Evolutionary conservation across 2,888 invertebrate species (phyloP), one percentile per base, ranked within the genome.

Genomic region (Noctua janthe): DNA sequence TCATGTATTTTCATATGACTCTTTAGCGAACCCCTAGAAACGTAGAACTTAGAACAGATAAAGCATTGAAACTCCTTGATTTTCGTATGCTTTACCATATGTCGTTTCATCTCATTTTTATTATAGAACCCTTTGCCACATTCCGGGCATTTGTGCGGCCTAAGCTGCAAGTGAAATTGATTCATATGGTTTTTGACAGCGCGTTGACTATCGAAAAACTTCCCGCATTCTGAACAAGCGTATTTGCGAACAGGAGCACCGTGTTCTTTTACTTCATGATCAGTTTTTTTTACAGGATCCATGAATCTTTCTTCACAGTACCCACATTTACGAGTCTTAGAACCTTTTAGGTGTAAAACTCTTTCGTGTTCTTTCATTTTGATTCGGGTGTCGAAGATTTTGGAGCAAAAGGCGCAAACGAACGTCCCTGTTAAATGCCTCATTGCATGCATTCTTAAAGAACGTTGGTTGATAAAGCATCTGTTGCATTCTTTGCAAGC

Each of bases 281-380:
- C 73, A 74, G 87, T 39, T 86, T 89, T 82, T 88, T 91, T 43
- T 80, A 87, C 66, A 0, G 67, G 23, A 72, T 91, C 91, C 29
- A 90, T 90, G 49, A 95, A 95, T n/a, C 87, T 88, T 69, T 94
- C 91, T 2, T 88, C 85, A 62, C 95, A 95, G 23, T 92, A 91
- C 20, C 91, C 91, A 70, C 95, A 95, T 78, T 93, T 95, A 2
- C 89, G 75, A 0, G 83, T 89, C 49, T 88, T 91, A 6, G 88
- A 90, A 1, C 80, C 74, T 4, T 83, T 78, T 0, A 85, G 62
- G 47, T 95, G 96, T 2, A 95, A 91, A 1, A 92, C 92, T n/a
- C 94, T 89, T 69, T 94, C 93, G 76, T 96, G 96, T 0, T 92
- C 91, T 15, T 89, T 93, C 74, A 93, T 86, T 20, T 94, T 94